Evolutionary conservation across 2,113 vertebrate genomes (phyloP), one percentile per base, ranked within the genome.

Genomic region (Seriola aureovittata): DNA sequence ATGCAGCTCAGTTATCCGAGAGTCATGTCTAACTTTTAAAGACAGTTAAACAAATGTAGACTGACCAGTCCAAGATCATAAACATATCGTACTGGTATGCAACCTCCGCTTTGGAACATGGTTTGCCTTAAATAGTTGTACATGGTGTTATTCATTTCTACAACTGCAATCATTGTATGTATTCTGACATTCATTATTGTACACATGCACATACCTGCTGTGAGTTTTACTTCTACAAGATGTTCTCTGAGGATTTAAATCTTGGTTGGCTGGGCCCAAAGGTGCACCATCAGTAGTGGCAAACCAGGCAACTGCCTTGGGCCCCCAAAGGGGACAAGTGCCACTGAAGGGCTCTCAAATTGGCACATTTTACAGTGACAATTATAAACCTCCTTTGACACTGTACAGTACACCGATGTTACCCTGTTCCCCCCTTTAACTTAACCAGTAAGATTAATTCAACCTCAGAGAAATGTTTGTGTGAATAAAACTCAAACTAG

Each of bases 61-160:
- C 4, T 23, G 52, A 57, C 54, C n/a, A 4, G 54, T 23, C n/a
- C 54, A 57, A 57, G 54, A 57, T 57, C 54, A 57, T 57, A 25
- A 9, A 25, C n/a, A 59, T 68, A 21, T 52, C 32, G 60, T 19
- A 32, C 10, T 38, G 17, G 8, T 42, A 13, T 25, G 14, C 11
- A 29, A 29, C 9, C 65, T 66, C 71, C 67, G 42, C 36, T 80
- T 71, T 54, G 21, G 16, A 52, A 16, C 12, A 0, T 25, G 3
- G 17, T 60, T 62, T 46, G n/a, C 48, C 54, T 59, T 60, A 68
- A 60, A 44, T 46, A 21, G n/a, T 64, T 66, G 14, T 29, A 17
- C 29, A 42, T 38, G 48, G 25, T 46, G 32, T n/a, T 14, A 64
- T 57, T 79, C 8, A 8, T 73, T 57, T 70, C 13, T 64, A 10